phyloP scores from a whole-genome alignment of 2,113 vertebrate genomes.

The Notothenia rossii region DNA sequence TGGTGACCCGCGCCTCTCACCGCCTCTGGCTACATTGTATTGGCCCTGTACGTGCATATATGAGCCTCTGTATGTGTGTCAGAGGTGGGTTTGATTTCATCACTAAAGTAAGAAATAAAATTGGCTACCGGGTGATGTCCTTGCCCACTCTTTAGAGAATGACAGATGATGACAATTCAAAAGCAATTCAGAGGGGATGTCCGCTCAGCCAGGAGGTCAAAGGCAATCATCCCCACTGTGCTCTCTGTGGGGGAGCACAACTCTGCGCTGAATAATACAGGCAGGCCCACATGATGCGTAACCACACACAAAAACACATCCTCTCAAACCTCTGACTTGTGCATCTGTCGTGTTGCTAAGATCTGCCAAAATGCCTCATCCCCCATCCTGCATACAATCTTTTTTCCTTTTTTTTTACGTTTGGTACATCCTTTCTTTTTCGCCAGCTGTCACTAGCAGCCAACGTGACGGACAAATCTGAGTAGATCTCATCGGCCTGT shows the following conservation, averaged over 20 bases:
- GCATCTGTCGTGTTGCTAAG: conserved; percentile 67
- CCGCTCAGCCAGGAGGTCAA: conserved; percentile 77
- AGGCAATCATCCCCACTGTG: conserved; percentile 77
- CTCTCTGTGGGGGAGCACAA: conserved; percentile 60
- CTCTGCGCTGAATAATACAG: conserved; percentile 68
- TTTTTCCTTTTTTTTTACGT: conserved; percentile 29
- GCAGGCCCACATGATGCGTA: conserved; percentile 27
- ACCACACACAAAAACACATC: conserved; percentile 42
- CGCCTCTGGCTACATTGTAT: conserved; percentile 60
- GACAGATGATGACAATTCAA: conserved; percentile 81
- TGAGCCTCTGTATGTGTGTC: conserved; percentile 10
- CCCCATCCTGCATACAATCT: conserved; percentile 54
- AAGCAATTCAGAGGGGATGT: conserved; percentile 78
- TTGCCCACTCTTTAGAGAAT: conserved; percentile 64
- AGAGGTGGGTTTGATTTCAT: conserved; percentile 62
- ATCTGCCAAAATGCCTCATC: conserved; percentile 69
- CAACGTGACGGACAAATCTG: conserved; percentile 57
- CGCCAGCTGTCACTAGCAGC: conserved; percentile 71
- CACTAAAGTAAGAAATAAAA: conserved; percentile 66
- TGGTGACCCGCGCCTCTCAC: conserved; percentile 61
- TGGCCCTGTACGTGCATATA: conserved; percentile 22
- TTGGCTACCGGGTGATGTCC: conserved; percentile 43
- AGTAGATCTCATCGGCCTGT: conserved; percentile 47
- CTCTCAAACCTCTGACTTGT: conserved; percentile 61
- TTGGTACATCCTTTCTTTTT: conserved; percentile 65